Conservation (phyloP, 2,113 vertebrate genomes). For the Piaya cayana region DNA sequence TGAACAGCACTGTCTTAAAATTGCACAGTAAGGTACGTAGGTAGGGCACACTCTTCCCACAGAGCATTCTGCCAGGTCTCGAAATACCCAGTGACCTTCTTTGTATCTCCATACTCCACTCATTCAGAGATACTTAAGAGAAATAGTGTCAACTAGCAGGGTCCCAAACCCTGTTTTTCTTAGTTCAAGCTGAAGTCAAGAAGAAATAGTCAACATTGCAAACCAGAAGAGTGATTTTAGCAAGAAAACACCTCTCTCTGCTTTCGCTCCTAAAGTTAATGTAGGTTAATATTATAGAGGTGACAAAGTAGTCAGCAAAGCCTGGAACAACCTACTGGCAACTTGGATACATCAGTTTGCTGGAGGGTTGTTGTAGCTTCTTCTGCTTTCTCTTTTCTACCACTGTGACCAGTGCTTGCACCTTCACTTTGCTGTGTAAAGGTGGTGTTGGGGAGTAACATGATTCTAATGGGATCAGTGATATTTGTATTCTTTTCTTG, state of each 20-base stretch:
- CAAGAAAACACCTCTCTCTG: not conserved
- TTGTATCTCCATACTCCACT: not conserved
- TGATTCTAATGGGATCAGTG: not conserved
- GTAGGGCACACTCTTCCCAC: not conserved
- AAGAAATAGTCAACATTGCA: not conserved
- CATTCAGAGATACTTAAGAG: not conserved
- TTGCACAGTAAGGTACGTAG: not conserved
- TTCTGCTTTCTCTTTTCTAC: not conserved
- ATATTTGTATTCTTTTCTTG: not conserved
- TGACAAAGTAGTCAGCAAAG: not conserved
- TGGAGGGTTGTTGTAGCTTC: not conserved
- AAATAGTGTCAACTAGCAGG: not conserved
- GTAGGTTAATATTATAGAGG: not conserved
- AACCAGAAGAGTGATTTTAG: not conserved
- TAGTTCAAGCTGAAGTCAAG: not conserved
- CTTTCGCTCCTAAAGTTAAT: not conserved
- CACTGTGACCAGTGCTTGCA: not conserved
- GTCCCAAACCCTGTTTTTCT: not conserved
- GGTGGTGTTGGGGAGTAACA: not conserved
- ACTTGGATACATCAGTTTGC: not conserved
- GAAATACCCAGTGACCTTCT: not conserved
- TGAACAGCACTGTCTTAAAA: not conserved
- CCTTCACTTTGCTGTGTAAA: not conserved
- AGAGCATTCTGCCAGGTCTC: not conserved
- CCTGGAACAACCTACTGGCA: not conserved